Evolutionary conservation across 2,888 invertebrate genomes (phyloP).

Genomic region (Cerastoderma edule): DNA sequence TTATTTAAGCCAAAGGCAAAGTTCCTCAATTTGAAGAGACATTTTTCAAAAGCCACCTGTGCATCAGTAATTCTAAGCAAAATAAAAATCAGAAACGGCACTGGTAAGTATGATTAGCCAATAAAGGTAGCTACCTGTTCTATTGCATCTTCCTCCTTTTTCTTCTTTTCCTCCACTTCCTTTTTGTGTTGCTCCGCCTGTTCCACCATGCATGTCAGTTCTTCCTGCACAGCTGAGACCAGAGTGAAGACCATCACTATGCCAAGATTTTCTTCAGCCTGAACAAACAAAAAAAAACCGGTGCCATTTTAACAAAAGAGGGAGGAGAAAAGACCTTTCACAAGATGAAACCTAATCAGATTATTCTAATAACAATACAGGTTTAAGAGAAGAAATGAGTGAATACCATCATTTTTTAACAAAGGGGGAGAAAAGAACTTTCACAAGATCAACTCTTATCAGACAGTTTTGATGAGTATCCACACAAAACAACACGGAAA

Average conservation of each 20-base stretch:
- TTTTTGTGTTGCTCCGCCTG: slow-evolving; percentile 89
- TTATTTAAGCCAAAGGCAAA: too few relatives aligned
- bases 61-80: too few relatives aligned
- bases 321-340: neutral
- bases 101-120: too few relatives aligned
- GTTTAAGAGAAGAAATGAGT: neutral
- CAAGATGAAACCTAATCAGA: neutral
- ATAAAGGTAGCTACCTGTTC: too few relatives aligned
- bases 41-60: too few relatives aligned
- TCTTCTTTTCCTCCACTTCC: slow-evolving; percentile 88
- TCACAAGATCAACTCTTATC: neutral
- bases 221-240: slow-evolving; percentile 96
- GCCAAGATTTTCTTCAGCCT: slow-evolving; percentile 94
- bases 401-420: neutral
- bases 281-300: slow-evolving; percentile 2
- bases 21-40: too few relatives aligned
- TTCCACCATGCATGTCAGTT: slow-evolving; percentile 92
- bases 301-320: neutral
- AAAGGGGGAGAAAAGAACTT: neutral
- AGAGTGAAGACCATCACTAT: slow-evolving; percentile 99
- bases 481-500: too few relatives aligned
- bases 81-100: too few relatives aligned
- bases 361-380: neutral
- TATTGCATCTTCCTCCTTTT: slow-evolving; percentile 92
- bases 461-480: too few relatives aligned